Evolutionary conservation across 1,140 invertebrate genomes (phyloP).

Genomic region (Eumeta japonica): DNA sequence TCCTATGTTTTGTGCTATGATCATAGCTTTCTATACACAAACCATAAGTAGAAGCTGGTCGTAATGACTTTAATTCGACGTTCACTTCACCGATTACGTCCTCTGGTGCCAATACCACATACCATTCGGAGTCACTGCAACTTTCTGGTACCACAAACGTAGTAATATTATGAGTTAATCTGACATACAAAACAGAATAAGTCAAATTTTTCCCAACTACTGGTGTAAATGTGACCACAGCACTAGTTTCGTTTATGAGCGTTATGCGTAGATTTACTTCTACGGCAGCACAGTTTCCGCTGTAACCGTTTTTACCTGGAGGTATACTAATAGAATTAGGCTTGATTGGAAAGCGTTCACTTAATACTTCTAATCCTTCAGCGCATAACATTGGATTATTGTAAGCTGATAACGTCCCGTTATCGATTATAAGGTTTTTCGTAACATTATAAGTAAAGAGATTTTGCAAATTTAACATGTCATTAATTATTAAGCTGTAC

Average conservation of each 20-base stretch:
- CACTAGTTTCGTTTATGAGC: conserved; percentile 29
- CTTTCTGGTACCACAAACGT: conserved; percentile 28
- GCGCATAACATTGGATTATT: conserved; percentile 76
- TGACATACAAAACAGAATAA: conserved; percentile 35
- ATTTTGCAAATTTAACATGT: conserved; percentile 70
- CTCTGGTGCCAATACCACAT: conserved; percentile 21
- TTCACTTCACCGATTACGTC: conserved; percentile 9
- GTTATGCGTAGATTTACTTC: conserved; percentile 22
- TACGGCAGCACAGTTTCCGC: conserved; percentile 28
- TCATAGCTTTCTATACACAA: conserved; percentile 39
- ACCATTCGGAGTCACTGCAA: conserved; percentile 41
- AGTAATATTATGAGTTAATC: conserved; percentile 19
- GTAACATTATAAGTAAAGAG: conserved; percentile 58
- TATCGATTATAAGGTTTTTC: conserved; percentile 57
- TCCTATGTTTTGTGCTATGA: conserved; percentile 11
- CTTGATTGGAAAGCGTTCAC: conserved; percentile 22
- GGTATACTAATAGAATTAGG: conserved; percentile 25
- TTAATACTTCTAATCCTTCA: conserved; percentile 63
- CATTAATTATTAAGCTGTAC: conserved; percentile 70
- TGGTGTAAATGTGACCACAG: conserved; percentile 22
- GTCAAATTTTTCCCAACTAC: conserved; percentile 13
- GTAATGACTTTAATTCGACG: conserved; percentile 21
- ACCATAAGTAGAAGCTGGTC: conserved; percentile 34
- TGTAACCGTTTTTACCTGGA: conserved; percentile 33
- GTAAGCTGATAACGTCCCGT: conserved; percentile 69